Conservation (phyloP, 2,797 vertebrate genomes). For the Pygocentrus nattereri region DNA sequence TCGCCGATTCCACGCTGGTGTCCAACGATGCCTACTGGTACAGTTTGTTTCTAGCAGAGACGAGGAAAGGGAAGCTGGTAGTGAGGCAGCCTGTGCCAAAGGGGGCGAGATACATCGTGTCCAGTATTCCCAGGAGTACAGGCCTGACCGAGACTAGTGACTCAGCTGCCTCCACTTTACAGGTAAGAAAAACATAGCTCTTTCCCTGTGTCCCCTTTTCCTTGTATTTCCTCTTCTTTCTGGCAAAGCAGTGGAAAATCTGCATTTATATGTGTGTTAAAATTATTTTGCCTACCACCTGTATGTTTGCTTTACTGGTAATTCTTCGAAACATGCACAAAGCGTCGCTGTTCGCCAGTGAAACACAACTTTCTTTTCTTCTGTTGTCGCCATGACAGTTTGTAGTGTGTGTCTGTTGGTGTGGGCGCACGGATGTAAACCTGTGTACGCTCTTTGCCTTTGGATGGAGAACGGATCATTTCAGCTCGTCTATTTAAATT, state of each 20-base stretch:
- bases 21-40: slow-evolving; percentile 65
- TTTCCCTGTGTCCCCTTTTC: not conserved
- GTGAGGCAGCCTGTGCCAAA: slow-evolving; percentile 71
- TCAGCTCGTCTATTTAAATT: not conserved
- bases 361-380: slow-evolving; percentile 4
- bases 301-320: not conserved
- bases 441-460: not conserved
- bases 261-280: too few species aligned
- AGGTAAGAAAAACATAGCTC: slow-evolving; percentile 14
- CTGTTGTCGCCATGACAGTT: slow-evolving; percentile 6
- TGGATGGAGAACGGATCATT: not conserved
- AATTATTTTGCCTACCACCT: not conserved
- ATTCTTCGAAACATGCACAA: slow-evolving; percentile 15
- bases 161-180: slow-evolving; percentile 62
- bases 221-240: not conserved
- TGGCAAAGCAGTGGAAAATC: too few species aligned
- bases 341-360: slow-evolving; percentile 60
- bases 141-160: slow-evolving; percentile 67
- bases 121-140: slow-evolving; percentile 70
- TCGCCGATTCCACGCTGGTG: slow-evolving; percentile 56
- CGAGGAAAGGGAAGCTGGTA: slow-evolving; percentile 56
- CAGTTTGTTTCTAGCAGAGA: slow-evolving; percentile 66
- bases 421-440: not conserved
- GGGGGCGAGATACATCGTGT: slow-evolving; percentile 70
- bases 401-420: not conserved